Conservation (phyloP, 2,888 invertebrate species). For the Odontomyia ornata region DNA sequence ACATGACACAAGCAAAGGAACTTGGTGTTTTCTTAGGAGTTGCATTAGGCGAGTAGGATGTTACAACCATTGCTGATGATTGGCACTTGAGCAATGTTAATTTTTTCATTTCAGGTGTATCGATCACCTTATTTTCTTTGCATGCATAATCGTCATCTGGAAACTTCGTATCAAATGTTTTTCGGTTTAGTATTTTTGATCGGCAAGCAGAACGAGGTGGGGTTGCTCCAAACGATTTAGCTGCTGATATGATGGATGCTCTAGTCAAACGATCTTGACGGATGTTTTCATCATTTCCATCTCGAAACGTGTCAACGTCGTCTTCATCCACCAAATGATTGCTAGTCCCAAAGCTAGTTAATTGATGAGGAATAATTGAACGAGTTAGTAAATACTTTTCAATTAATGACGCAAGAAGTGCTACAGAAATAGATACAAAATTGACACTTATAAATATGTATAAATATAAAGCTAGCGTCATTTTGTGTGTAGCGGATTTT, state of each 20-base stretch:
- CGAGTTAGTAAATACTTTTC: neutral
- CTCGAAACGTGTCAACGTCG: neutral
- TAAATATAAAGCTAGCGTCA: constrained; percentile 31
- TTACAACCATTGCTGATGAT: constrained; percentile 59
- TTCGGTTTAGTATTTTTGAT: neutral
- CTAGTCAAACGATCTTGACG: constrained; percentile 19
- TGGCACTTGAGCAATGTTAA: constrained; percentile 49
- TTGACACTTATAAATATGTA: constrained; percentile 44
- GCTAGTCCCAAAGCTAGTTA: constrained; percentile 24
- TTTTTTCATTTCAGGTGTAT: neutral
- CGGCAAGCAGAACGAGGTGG: constrained; percentile 17
- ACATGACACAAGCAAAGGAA: constrained; percentile 57
- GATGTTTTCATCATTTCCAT: neutral
- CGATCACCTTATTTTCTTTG: neutral
- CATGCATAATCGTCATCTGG: too few relatives aligned
- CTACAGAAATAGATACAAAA: constrained; percentile 30
- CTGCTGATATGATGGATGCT: constrained; percentile 19
- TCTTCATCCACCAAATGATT: constrained; percentile 10
- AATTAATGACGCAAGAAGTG: constrained; percentile 18
- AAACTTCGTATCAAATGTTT: neutral
- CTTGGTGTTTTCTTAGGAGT: constrained; percentile 57
- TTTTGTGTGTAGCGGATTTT: neutral
- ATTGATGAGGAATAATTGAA: neutral
- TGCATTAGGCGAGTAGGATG: constrained; percentile 60
- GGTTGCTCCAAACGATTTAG: constrained; percentile 20